Base-by-base conservation (phyloP, 2,797 vertebrate genomes). In the Enteromius viviparus region DNA sequence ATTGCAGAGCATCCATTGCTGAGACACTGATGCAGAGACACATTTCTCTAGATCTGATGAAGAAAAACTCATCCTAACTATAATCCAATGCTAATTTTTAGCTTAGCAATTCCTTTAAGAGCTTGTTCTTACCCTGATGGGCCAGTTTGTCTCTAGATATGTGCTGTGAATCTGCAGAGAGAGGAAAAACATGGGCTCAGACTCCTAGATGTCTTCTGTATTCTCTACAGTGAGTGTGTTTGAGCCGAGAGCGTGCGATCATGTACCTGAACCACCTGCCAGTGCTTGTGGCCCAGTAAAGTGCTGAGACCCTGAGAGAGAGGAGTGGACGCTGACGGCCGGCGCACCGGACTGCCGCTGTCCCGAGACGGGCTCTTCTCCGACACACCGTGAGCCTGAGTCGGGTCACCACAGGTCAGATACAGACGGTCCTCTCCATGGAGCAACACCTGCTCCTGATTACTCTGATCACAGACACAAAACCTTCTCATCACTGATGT, bases 251-350 rank as follows among this genome's bases (percentile, higher is more conserved):
- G 75, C 45, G 62, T 29, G 40, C 9, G 29, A 26, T 40, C 58
- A 17, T 83, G 47, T 91, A 99, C 97, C 97, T 99, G 98, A 88
- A 99, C 96, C 88, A 99, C 96, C 32, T 99, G 98, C 98, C 98
- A 99, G 92, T 99, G 98, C 88, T 97, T 96, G 93, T 99, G 97
- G 90, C 98, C 98, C 89, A 99, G 94, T 97, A 99, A 98, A 97
- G 97, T 97, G 97, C 97, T 98, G 95, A 99, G 96, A 92, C 97
- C 97, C 95, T 97, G 97, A 96, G 97, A 96, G 94, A 96, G 94
- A 84, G 94, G 92, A 78, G 94, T 91, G 75, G 94, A 85, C 89
- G 71, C 89, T 87, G 93, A 80, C 34, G 92, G 93, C 19, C 93
- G 94, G 86, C 93, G 93, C 89, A 93, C 93, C 0, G 93, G 94